Conservation (phyloP, 2,113 vertebrate species). For the Sula dactylatra region DNA sequence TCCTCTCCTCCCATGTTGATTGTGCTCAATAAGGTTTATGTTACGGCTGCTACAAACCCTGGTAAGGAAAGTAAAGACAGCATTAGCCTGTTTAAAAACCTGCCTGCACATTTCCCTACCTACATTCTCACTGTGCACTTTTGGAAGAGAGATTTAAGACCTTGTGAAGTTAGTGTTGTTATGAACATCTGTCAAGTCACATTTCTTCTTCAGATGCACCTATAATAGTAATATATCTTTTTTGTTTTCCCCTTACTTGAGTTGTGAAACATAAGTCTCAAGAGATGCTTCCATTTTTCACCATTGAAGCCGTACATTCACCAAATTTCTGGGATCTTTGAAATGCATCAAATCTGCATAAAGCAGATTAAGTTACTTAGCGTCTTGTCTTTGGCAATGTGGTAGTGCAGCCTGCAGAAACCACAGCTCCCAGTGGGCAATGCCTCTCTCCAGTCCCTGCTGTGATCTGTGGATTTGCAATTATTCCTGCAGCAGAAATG, state of each 20-base stretch:
- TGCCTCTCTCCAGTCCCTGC: not conserved
- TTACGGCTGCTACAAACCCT: not conserved
- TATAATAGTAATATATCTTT: not conserved
- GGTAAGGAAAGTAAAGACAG: not conserved
- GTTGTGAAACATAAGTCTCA: not conserved
- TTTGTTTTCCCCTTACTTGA: not conserved
- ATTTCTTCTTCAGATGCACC: not conserved
- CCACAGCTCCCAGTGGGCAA: rapidly evolving
- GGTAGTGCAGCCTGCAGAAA: not conserved
- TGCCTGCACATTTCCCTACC: not conserved
- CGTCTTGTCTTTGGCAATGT: not conserved
- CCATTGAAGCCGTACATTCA: not conserved
- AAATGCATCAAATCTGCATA: not conserved
- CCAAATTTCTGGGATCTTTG: not conserved
- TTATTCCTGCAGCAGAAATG: not conserved
- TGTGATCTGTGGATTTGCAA: not conserved
- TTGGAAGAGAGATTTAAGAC: not conserved
- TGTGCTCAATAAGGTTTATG: not conserved
- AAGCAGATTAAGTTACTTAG: not conserved
- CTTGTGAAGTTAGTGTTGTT: not conserved
- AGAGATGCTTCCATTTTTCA: not conserved
- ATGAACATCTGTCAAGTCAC: not conserved
- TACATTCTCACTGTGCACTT: not conserved
- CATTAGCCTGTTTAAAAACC: not conserved
- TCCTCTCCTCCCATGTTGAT: not conserved